phyloP scores from a whole-genome alignment of 2,888 invertebrate species.

The Caradrina clavipalpis region DNA sequence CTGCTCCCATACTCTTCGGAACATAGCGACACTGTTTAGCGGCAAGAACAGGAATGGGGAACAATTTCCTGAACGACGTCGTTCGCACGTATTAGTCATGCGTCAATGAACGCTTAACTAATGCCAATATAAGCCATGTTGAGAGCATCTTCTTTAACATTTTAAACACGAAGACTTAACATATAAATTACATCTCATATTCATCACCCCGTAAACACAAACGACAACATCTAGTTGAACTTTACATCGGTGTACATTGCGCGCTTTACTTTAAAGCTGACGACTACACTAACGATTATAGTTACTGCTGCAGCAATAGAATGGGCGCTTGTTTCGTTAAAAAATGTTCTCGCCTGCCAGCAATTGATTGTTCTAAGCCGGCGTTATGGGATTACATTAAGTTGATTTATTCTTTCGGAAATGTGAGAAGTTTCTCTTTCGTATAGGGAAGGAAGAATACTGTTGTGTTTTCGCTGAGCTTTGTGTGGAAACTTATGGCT shows the following conservation, averaged over 20 bases:
- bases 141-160: background rate
- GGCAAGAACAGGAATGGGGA: background rate
- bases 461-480: slow-evolving; percentile 15
- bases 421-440: slow-evolving; percentile 46
- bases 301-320: slow-evolving; percentile 61
- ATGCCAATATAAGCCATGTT: background rate
- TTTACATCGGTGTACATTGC: slow-evolving; percentile 46
- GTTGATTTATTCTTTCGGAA: slow-evolving; percentile 45
- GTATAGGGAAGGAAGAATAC: slow-evolving; percentile 7
- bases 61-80: no score
- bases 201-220: background rate
- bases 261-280: slow-evolving; percentile 28
- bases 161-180: background rate
- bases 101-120: background rate
- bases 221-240: slow-evolving; percentile 30
- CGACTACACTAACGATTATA: slow-evolving; percentile 63
- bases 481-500: slow-evolving; percentile 7
- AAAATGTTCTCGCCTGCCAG: slow-evolving; percentile 50
- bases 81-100: background rate
- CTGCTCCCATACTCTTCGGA: no score
- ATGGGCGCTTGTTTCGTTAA: slow-evolving; percentile 56
- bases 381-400: slow-evolving; percentile 47
- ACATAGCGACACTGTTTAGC: background rate
- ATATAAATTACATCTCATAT: background rate
- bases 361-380: slow-evolving; percentile 58